These are phyloP conservation scores for Pseudomyrmex concolor DNA, from an alignment of 1,140 invertebrate species.

Conservation along the genomic window DNA sequence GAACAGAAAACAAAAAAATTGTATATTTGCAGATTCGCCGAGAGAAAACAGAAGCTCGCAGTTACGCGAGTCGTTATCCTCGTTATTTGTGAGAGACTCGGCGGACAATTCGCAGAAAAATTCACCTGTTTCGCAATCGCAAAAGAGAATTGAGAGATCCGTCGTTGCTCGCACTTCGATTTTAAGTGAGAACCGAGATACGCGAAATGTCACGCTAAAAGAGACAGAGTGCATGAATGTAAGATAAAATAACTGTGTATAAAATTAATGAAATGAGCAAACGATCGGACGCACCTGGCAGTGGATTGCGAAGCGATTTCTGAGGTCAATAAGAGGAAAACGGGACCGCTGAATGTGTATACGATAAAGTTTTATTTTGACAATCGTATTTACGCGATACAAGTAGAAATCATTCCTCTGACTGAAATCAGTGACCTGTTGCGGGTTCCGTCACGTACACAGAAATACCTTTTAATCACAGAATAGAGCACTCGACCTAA, in stretches of 20 bases:
- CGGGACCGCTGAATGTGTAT: background rate
- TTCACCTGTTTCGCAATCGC: conserved; percentile 1
- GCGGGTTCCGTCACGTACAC: conserved; percentile 46
- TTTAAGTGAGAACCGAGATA: background rate
- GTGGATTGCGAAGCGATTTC: background rate
- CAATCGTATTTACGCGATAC: conserved; percentile 65
- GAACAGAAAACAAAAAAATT: conserved; percentile 2
- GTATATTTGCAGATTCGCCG: conserved; percentile 3
- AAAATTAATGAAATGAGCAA: background rate
- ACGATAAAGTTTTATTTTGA: conserved; percentile 63
- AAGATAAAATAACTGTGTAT: background rate
- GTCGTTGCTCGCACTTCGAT: conserved; percentile 26
- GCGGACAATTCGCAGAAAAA: background rate
- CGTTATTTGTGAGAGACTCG: background rate
- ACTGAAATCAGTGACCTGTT: conserved; percentile 35
- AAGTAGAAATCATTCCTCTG: conserved; percentile 55
- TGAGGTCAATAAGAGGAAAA: background rate
- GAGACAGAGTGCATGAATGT: background rate
- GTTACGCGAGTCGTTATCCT: background rate
- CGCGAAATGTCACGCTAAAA: background rate
- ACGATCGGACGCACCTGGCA: background rate
- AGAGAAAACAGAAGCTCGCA: background rate
- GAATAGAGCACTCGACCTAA: conserved; percentile 37
- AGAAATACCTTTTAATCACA: conserved; percentile 56
- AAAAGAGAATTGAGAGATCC: conserved; percentile 60